These are phyloP conservation scores for Electrophaes corylata DNA, from an alignment of 2,888 invertebrate species.

Conservation along the genomic window DNA sequence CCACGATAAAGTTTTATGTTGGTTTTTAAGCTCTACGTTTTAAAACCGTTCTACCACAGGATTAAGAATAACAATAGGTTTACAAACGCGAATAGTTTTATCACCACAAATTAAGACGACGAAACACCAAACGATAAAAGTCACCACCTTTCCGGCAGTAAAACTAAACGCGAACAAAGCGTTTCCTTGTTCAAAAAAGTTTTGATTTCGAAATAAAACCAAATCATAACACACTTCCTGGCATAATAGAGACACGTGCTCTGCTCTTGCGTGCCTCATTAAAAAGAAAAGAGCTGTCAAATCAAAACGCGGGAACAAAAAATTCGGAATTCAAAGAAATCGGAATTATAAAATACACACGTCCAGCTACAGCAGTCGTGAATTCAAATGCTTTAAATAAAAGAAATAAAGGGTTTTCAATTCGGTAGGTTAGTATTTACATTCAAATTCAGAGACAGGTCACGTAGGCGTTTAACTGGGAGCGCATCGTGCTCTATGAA, in stretches of 20 bases:
- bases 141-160: slow-evolving; percentile 35
- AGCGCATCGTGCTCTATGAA: slow-evolving; percentile 49
- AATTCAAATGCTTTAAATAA: slow-evolving; percentile 34
- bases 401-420: slow-evolving; percentile 42
- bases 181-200: slow-evolving; percentile 32
- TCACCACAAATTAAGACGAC: slow-evolving; percentile 31
- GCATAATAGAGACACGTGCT: slow-evolving; percentile 44
- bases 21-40: slow-evolving; percentile 8
- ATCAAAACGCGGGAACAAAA: slow-evolving; percentile 44
- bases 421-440: slow-evolving; percentile 47
- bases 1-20: neutral
- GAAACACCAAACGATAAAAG: slow-evolving; percentile 27
- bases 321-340: slow-evolving; percentile 45
- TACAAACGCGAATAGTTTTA: slow-evolving; percentile 19
- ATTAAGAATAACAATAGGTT: slow-evolving; percentile 11
- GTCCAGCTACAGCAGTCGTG: slow-evolving; percentile 41
- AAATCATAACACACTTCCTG: slow-evolving; percentile 41
- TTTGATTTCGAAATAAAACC: slow-evolving; percentile 40
- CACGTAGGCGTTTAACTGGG: slow-evolving; percentile 59
- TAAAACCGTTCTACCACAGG: slow-evolving; percentile 10
- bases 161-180: slow-evolving; percentile 40
- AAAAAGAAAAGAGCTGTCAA: slow-evolving; percentile 47
- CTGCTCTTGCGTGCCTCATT: slow-evolving; percentile 31
- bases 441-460: slow-evolving; percentile 45
- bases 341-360: slow-evolving; percentile 47